Evolutionary conservation across 2,113 vertebrate species (phyloP).

Genomic region (Vulpes ferrilata): DNA sequence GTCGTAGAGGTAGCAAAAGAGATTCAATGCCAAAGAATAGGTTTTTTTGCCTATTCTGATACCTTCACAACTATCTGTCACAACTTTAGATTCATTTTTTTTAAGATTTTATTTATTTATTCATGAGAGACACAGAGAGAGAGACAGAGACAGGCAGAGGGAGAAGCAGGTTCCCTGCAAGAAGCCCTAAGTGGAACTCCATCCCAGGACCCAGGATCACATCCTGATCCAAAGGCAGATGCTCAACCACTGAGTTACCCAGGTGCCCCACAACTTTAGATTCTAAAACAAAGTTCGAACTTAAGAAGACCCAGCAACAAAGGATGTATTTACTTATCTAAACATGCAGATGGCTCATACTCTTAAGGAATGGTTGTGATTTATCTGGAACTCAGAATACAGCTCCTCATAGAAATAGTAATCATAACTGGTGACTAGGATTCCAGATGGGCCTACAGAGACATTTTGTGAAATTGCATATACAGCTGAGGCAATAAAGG

Average conservation of each 20-base stretch:
- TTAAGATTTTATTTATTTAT: too few relatives aligned
- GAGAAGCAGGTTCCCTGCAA: too few relatives aligned
- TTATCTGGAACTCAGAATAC: conserved; percentile 34
- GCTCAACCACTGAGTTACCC: too few relatives aligned
- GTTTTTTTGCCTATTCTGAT: neutral
- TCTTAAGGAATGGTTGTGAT: conserved; percentile 45
- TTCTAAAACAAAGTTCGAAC: conserved; percentile 31
- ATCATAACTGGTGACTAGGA: conserved; percentile 40
- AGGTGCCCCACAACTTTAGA: neutral
- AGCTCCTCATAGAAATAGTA: conserved; percentile 57
- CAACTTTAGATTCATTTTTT: neutral
- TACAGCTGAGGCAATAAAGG: conserved; percentile 50
- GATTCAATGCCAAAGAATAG: neutral
- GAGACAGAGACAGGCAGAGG: too few relatives aligned
- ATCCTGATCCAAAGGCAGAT: too few relatives aligned
- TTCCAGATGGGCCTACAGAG: conserved; percentile 55
- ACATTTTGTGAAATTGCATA: neutral
- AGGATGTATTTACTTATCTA: conserved; percentile 44
- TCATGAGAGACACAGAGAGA: too few relatives aligned
- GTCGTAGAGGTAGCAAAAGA: neutral
- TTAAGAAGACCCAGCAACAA: conserved; percentile 56
- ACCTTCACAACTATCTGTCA: neutral
- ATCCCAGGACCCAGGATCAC: too few relatives aligned
- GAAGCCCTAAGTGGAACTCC: too few relatives aligned
- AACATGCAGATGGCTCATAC: conserved; percentile 9